Percentiles rank a stretch among this genome's conserved stretches.
phyloP scores from a whole-genome alignment of 2,888 invertebrate genomes.

The Eulithis prunata region DNA sequence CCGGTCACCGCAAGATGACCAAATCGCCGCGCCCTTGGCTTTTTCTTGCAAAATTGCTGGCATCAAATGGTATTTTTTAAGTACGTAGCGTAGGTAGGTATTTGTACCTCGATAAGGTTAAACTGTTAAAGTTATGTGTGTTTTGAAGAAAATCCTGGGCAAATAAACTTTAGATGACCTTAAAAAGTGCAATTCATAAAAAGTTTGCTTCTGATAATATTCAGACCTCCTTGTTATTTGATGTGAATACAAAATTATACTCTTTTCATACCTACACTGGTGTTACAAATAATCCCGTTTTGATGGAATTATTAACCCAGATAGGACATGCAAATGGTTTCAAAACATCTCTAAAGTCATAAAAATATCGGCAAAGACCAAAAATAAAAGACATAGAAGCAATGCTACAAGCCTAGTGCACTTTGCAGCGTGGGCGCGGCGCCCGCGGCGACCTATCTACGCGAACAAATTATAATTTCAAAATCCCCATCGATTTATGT shows the following conservation, averaged over 20 bases:
- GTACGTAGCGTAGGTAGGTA: slow-evolving; percentile 12
- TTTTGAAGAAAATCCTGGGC: slow-evolving; percentile 7
- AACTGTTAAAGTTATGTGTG: neutral
- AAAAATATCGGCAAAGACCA: slow-evolving; percentile 37
- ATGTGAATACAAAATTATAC: neutral
- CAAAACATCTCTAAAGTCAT: slow-evolving; percentile 32
- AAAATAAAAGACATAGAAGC: slow-evolving; percentile 35
- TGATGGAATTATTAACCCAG: slow-evolving; percentile 33
- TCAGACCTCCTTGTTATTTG: neutral
- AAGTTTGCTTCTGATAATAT: neutral
- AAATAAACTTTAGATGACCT: slow-evolving; percentile 18
- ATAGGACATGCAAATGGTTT: slow-evolving; percentile 27
- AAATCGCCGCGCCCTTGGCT: slow-evolving; percentile 34
- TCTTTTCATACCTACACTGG: slow-evolving; percentile 6
- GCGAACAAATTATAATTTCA: slow-evolving; percentile 82
- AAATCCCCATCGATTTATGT: slow-evolving; percentile 82
- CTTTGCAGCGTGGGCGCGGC: slow-evolving; percentile 65
- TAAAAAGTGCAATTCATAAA: slow-evolving; percentile 1
- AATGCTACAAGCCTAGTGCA: slow-evolving; percentile 36
- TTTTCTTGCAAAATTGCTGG: slow-evolving; percentile 21
- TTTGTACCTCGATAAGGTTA: neutral
- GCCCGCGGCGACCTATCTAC: slow-evolving; percentile 78
- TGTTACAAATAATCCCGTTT: slow-evolving; percentile 15
- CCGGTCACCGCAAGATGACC: slow-evolving; percentile 29
- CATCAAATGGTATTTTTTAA: slow-evolving; percentile 9